Percentiles rank a stretch among this genome's conserved stretches.
Conservation (phyloP, 2,797 vertebrate genomes). For the Tokudaia tokunoshimensis region DNA sequence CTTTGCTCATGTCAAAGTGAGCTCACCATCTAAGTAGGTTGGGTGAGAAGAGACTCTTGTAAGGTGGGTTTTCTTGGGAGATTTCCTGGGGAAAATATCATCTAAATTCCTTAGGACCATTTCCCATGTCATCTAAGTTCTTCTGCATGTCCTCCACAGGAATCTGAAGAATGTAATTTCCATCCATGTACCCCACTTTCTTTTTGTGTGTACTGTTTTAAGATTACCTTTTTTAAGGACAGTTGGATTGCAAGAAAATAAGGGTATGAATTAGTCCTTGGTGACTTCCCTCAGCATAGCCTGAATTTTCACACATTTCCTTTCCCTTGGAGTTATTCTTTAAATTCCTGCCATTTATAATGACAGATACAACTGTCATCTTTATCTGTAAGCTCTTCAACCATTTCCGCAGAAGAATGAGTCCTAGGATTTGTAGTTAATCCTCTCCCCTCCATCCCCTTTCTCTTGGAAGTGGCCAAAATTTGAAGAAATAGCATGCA, state of each 20-base stretch:
- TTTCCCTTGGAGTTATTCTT: constrained; percentile 35
- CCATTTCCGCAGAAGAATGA: constrained; percentile 12
- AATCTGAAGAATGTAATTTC: neutral
- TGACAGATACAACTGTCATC: neutral
- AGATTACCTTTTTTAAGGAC: neutral
- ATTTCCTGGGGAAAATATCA: neutral
- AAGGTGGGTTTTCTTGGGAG: neutral
- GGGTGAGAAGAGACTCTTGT: neutral
- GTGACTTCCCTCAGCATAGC: neutral
- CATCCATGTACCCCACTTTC: neutral
- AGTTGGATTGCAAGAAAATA: neutral
- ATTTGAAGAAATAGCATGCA: neutral
- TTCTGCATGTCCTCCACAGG: neutral
- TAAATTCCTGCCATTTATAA: constrained; percentile 42
- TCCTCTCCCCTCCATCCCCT: neutral
- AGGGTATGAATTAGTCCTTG: neutral
- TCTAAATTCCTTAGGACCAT: neutral
- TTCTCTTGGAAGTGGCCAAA: neutral
- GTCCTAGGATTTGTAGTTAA: constrained; percentile 18
- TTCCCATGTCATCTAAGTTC: neutral
- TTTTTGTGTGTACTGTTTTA: neutral
- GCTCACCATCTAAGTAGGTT: neutral
- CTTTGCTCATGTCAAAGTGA: neutral
- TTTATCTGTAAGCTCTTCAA: constrained; percentile 8
- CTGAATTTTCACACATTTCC: neutral